These are phyloP conservation scores for Drosophila demipolita DNA, from an alignment of 2,888 invertebrate genomes.

Conservation along the genomic window DNA sequence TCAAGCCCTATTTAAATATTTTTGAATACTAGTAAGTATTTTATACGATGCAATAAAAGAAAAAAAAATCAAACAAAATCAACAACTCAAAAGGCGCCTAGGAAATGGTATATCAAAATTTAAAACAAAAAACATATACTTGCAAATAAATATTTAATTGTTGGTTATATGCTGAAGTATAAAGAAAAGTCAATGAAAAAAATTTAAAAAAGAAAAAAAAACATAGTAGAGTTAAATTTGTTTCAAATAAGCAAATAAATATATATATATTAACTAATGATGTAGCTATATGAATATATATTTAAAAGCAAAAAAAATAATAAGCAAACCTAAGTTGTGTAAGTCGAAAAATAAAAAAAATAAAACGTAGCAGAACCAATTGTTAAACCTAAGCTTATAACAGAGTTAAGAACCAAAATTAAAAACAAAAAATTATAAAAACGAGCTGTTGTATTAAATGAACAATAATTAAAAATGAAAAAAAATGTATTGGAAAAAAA, in stretches of 20 bases:
- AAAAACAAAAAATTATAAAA: slow-evolving; percentile 31
- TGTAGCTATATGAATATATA: slow-evolving; percentile 67
- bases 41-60: slow-evolving; percentile 52
- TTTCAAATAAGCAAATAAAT: slow-evolving; percentile 59
- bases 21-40: slow-evolving; percentile 69
- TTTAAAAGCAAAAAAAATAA: slow-evolving; percentile 40
- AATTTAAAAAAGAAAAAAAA: slow-evolving; percentile 51
- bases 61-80: slow-evolving; percentile 10
- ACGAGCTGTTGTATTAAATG: slow-evolving; percentile 75
- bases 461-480: slow-evolving; percentile 63
- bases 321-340: slow-evolving; percentile 52
- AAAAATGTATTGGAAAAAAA: slow-evolving; percentile 28
- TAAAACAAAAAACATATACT: slow-evolving; percentile 19
- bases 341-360: slow-evolving; percentile 47
- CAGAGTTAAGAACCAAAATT: slow-evolving; percentile 44
- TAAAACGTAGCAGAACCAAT: slow-evolving; percentile 79
- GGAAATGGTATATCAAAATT: slow-evolving; percentile 66
- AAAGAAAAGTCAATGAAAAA: slow-evolving; percentile 41
- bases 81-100: slow-evolving; percentile 64
- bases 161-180: slow-evolving; percentile 76
- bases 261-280: slow-evolving; percentile 56
- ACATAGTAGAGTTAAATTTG: slow-evolving; percentile 72
- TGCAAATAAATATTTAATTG: slow-evolving; percentile 60
- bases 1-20: slow-evolving; percentile 71
- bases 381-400: slow-evolving; percentile 77